phyloP scores from a whole-genome alignment of 2,888 invertebrate genomes.

The Onthophagus sagittarius region DNA sequence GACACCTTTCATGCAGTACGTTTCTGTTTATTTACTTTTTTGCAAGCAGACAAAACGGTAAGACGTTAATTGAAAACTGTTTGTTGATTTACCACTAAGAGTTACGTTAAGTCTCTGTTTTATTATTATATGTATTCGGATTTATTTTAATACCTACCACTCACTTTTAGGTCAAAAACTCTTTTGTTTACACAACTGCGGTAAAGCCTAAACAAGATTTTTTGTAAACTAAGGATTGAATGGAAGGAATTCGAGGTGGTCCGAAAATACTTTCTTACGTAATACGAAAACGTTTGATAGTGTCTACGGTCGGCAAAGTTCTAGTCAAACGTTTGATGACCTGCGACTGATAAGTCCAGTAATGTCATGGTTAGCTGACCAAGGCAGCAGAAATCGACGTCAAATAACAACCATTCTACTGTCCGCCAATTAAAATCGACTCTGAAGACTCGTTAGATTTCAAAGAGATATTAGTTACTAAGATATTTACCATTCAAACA shows the following conservation, averaged over 20 bases:
- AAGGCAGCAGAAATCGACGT: neutral
- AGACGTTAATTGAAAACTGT: neutral
- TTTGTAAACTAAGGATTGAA: neutral
- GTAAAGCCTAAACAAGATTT: neutral
- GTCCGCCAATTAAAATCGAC: neutral
- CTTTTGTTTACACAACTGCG: neutral
- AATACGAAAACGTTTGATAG: neutral
- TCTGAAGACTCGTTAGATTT: neutral
- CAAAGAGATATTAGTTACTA: neutral
- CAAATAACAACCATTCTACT: neutral
- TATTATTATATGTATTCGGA: neutral
- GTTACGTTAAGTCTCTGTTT: no score
- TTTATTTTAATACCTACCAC: neutral
- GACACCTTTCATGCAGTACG: neutral
- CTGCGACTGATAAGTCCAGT: neutral
- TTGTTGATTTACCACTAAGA: neutral
- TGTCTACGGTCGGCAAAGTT: neutral
- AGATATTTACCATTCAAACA: no score
- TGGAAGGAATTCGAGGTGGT: neutral
- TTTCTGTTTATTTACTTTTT: neutral
- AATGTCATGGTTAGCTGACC: neutral
- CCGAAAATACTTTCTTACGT: neutral
- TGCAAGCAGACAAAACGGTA: neutral
- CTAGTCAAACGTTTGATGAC: neutral
- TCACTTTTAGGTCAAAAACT: neutral